These are phyloP conservation scores for Mastomys natalensis DNA, from an alignment of 2,113 vertebrate genomes.

Conservation along the genomic window DNA sequence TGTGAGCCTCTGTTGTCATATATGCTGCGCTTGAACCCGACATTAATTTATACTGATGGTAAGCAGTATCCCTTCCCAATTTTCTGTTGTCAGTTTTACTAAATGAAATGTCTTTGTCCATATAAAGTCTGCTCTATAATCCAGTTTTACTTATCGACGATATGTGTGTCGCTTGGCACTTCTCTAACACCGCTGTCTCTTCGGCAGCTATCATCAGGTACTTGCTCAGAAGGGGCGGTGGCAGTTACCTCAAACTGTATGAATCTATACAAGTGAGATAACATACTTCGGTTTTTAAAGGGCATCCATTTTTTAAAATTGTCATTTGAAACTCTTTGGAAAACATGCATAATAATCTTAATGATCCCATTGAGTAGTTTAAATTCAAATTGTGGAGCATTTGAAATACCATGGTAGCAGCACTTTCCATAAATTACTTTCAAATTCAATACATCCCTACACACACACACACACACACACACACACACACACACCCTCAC, in stretches of 20 bases:
- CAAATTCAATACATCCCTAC: conserved; percentile 86
- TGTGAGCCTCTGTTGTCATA: neutral
- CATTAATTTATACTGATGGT: neutral
- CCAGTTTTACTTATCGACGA: neutral
- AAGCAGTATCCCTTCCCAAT: neutral
- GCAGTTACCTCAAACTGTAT: conserved; percentile 80
- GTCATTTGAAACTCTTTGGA: conserved; percentile 88
- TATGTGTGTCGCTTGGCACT: neutral
- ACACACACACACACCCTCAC: conserved; percentile 76
- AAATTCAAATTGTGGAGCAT: conserved; percentile 90
- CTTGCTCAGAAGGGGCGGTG: conserved; percentile 68
- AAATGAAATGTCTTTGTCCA: conserved; percentile 36
- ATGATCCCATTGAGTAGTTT: conserved; percentile 90
- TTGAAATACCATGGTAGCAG: conserved; percentile 87
- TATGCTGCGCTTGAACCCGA: neutral
- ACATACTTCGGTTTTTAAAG: conserved; percentile 83
- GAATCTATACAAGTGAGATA: conserved; percentile 83
- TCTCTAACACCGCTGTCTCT: neutral
- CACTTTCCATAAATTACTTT: conserved; percentile 89
- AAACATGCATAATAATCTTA: conserved; percentile 91
- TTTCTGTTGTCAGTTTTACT: neutral
- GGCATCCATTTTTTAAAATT: conserved; percentile 85
- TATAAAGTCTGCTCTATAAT: neutral
- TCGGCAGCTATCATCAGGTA: conserved; percentile 54
- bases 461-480: conserved; percentile 79